These are phyloP conservation scores for Leucoraja erinaceus DNA, from an alignment of 2,113 vertebrate species.

Conservation along the genomic window DNA sequence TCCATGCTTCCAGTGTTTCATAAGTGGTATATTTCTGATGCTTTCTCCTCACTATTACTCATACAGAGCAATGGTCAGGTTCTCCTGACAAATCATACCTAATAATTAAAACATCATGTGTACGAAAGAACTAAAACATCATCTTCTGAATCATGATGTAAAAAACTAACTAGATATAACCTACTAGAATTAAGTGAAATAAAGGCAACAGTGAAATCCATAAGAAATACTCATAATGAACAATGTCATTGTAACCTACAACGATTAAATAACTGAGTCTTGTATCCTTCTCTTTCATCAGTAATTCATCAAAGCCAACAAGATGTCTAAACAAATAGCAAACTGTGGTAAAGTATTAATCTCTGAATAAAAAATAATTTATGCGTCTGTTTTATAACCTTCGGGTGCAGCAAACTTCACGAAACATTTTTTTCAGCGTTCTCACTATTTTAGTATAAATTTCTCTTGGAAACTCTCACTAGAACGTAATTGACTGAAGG, in stretches of 20 bases:
- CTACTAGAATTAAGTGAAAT: background rate
- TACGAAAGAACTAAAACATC: background rate
- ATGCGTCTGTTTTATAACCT: background rate
- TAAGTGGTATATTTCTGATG: background rate
- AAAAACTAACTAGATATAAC: background rate
- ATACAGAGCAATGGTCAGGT: background rate
- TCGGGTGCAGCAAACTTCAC: background rate
- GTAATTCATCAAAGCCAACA: too few relatives aligned
- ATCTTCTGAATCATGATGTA: background rate
- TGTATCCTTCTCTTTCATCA: background rate
- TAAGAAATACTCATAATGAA: background rate
- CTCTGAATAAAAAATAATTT: background rate
- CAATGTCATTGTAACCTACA: background rate
- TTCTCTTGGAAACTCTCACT: background rate
- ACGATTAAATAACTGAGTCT: background rate
- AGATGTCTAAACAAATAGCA: background rate
- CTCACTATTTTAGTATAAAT: background rate
- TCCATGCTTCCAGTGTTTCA: background rate
- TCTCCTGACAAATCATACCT: background rate
- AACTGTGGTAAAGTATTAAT: background rate
- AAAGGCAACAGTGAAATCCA: background rate
- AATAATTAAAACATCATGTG: background rate
- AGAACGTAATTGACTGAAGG: too few relatives aligned
- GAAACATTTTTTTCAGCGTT: background rate
- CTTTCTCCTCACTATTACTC: background rate